Conservation (phyloP, 1,140 invertebrate species). For the Zaprionus lachaisei region DNA sequence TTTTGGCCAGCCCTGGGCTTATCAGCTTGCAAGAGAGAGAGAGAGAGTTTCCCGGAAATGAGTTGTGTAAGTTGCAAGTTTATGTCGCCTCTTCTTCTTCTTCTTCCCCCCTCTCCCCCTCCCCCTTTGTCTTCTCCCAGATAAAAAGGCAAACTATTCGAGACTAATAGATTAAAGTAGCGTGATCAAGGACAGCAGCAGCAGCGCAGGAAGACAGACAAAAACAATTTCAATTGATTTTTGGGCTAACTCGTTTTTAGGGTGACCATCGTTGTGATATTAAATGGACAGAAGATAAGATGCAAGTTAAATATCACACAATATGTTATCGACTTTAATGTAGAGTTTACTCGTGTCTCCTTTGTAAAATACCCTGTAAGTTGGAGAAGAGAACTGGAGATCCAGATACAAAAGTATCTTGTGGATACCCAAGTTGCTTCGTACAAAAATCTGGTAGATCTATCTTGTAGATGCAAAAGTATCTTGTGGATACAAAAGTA, state of each 20-base stretch:
- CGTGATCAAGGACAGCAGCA: background rate
- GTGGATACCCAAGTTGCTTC: too few species aligned
- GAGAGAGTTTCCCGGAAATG: slow-evolving; percentile 60
- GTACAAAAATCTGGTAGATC: background rate
- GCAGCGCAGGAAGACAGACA: background rate
- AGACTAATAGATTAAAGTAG: slow-evolving; percentile 27
- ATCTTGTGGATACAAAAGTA: background rate
- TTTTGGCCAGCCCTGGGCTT: slow-evolving; percentile 47
- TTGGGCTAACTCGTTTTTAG: background rate
- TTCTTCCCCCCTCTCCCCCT: background rate
- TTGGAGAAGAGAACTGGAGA: too few species aligned
- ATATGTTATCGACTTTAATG: background rate
- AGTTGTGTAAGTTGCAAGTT: slow-evolving; percentile 72
- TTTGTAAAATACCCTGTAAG: background rate
- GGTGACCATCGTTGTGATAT: slow-evolving; percentile 7
- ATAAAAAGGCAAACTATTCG: slow-evolving; percentile 29
- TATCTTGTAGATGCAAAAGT: background rate
- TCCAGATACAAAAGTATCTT: background rate
- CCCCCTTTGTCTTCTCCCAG: background rate
- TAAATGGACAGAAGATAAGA: background rate
- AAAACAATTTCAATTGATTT: slow-evolving; percentile 12
- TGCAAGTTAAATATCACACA: background rate
- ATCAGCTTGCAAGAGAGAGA: slow-evolving; percentile 32
- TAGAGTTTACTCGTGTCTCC: background rate
- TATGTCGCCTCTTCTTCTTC: slow-evolving; percentile 36